Base-by-base conservation (phyloP, 2,888 invertebrate species). In the Matsumyia berberina region DNA sequence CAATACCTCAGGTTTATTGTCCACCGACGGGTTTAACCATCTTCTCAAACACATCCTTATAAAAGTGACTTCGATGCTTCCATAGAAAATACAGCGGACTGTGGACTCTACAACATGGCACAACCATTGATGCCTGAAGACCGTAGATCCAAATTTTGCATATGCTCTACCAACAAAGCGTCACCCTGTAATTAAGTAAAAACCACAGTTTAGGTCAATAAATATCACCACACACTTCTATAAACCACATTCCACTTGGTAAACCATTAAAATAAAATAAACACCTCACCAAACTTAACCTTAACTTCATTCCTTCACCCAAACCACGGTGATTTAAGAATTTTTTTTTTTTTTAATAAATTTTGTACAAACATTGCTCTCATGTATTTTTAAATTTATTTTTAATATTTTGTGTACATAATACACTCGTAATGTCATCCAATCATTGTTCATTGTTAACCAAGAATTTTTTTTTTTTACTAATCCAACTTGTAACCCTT, bases 331-430 rank as follows among this genome's bases (percentile, higher is more conserved):
- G n/a, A 15, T 44, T 37, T 49, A 11, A n/a, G 58, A 42, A n/a
- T 9, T 9, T 2, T 9, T 31, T 49, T 24, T 35, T n/a, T 31
- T 64, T 58, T 8, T 8, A 64, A 12, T n/a, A 7, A 82, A 51
- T 83, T 80, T 77, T 79, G 73, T 85, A 85, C 80, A 86, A 86
- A 86, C 42, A 85, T 67, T 76, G 67, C 72, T 73, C 53, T 44
- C 49, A 77, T 57, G 49, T 57, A 60, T 46, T 37, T 49, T 39
- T 12, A 42, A 17, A 49, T 53, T 53, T 62, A n/a, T 35, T 39
- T 29, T 19, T 37, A 33, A 49, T 53, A 44, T 8, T 42, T 58
- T 51, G 37, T 76, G 51, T 81, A 76, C 17, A 70, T 64, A 51
- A 33, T 51, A 64, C 37, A 69, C 60, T n/a, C 12, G 9, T 81